phyloP scores from a whole-genome alignment of 2,888 invertebrate species.

The Aethes cnicana region DNA sequence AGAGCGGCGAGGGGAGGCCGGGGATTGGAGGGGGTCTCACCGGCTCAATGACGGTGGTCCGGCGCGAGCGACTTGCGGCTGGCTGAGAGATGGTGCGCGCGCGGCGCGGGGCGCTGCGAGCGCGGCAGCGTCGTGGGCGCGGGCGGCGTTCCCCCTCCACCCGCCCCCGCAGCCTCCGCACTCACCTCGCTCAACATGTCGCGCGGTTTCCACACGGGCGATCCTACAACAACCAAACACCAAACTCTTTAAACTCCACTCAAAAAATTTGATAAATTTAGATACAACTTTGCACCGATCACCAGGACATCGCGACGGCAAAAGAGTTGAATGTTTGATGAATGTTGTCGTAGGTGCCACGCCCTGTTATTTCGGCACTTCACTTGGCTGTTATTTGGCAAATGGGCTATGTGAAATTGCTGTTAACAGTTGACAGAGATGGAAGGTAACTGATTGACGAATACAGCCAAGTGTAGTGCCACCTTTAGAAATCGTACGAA shows the following conservation, averaged over 20 bases:
- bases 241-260: conserved; percentile 70
- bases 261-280: conserved; percentile 58
- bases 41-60: conserved; percentile 70
- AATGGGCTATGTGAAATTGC: too few species aligned
- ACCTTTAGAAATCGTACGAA: conserved; percentile 31
- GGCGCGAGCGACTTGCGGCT: conserved; percentile 81
- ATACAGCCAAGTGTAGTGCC: too few species aligned
- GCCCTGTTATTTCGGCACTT: conserved; percentile 22
- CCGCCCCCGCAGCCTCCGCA: conserved; percentile 45
- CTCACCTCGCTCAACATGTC: conserved; percentile 87
- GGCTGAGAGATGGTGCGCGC: conserved; percentile 73
- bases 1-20: conserved; percentile 21
- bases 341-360: conserved; percentile 68
- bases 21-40: conserved; percentile 34
- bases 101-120: conserved; percentile 73
- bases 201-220: conserved; percentile 99
- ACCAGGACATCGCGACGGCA: conserved; percentile 64
- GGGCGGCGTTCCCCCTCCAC: conserved; percentile 44
- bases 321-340: conserved; percentile 84
- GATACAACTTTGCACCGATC: conserved; percentile 51
- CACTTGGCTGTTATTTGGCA: too few species aligned
- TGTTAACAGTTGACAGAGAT: too few species aligned
- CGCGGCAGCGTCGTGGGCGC: conserved; percentile 74
- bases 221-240: conserved; percentile 91
- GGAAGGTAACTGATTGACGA: too few species aligned